A percentile compares a stretch with the other conserved stretches of the same genome.
These are phyloP conservation scores for Meghimatium bilineatum DNA, from an alignment of 2,888 invertebrate genomes.

Conservation along the genomic window DNA sequence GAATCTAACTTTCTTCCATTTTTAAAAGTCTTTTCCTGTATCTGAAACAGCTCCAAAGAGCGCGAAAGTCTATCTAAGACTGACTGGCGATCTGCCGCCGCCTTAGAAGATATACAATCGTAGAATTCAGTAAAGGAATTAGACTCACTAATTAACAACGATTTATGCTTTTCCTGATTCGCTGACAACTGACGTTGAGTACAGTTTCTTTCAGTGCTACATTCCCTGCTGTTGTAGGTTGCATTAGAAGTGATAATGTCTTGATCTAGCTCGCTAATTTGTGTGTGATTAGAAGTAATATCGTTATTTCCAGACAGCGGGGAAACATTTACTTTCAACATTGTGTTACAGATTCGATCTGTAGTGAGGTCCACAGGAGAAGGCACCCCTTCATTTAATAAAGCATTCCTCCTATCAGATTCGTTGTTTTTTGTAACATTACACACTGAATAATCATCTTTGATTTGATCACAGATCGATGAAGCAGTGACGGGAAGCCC, in stretches of 20 bases:
- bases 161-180: background rate
- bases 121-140: background rate
- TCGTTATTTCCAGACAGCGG: background rate
- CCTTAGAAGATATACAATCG: background rate
- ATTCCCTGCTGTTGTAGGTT: background rate
- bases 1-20: background rate
- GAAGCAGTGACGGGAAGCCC: constrained; percentile 1
- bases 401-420: background rate
- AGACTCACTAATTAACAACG: background rate
- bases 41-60: constrained; percentile 13
- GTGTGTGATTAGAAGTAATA: no score
- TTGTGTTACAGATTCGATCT: constrained; percentile 3
- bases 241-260: background rate
- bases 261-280: background rate
- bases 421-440: background rate
- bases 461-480: constrained; percentile 41
- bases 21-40: background rate
- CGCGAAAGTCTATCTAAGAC: constrained; percentile 8
- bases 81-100: background rate
- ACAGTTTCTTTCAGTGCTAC: background rate
- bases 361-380: background rate
- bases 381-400: constrained; percentile 20
- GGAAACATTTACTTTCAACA: background rate
- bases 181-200: background rate
- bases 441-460: constrained; percentile 32